Percentiles rank a stretch among this genome's conserved stretches.
These are phyloP conservation scores for Tiliqua scincoides DNA, from an alignment of 2,113 vertebrate species.

Conservation along the genomic window DNA sequence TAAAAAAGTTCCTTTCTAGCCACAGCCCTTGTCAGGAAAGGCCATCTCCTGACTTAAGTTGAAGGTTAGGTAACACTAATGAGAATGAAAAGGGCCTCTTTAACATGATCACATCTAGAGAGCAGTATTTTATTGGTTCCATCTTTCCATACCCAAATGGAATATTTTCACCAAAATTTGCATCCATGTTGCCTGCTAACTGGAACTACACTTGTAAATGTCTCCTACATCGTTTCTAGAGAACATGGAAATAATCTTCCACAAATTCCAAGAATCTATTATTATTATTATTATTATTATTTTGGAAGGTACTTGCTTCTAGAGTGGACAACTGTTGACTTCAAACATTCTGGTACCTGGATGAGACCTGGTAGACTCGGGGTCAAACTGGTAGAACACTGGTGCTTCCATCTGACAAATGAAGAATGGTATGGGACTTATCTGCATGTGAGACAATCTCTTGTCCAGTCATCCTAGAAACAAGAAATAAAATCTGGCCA, in stretches of 20 bases:
- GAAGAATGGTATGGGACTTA: not conserved
- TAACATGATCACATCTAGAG: not conserved
- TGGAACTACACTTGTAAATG: not conserved
- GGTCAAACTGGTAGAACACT: not conserved
- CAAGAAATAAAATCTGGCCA: not conserved
- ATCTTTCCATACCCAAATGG: not conserved
- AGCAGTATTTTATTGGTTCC: not conserved
- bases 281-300: too few species aligned
- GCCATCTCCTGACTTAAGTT: not conserved
- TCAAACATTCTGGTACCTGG: not conserved
- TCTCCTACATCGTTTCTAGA: too few species aligned
- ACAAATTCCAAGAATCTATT: not conserved
- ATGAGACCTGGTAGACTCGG: not conserved
- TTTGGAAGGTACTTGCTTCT: not conserved
- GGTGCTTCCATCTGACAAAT: not conserved
- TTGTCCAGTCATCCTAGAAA: not conserved
- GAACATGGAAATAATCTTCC: too few species aligned
- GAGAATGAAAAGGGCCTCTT: not conserved
- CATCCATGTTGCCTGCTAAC: not conserved
- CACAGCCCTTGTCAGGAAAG: not conserved
- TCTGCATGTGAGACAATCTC: not conserved
- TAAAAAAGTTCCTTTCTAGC: not conserved
- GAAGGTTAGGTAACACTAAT: not conserved
- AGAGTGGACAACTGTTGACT: not conserved
- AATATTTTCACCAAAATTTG: not conserved